Conservation (phyloP, 2,113 vertebrate species). For the Myotis brandtii region DNA sequence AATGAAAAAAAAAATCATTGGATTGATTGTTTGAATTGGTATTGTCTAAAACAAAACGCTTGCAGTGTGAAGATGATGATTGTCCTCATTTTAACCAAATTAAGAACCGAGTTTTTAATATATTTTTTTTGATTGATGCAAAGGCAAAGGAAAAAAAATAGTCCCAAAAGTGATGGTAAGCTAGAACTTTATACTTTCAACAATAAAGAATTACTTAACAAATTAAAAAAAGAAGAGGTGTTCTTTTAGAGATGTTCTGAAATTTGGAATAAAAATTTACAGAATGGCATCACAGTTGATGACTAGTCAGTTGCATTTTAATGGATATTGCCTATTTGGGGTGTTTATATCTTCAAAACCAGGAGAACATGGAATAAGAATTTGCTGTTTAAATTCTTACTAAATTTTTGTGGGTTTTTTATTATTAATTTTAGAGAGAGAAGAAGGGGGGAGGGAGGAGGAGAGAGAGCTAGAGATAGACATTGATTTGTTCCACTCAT, state of each 20-base stretch:
- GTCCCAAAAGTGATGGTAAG: neutral
- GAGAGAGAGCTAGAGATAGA: too few species aligned
- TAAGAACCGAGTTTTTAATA: neutral
- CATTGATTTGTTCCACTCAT: neutral
- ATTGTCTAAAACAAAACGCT: neutral
- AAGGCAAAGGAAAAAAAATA: neutral
- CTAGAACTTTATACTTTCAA: neutral
- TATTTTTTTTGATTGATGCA: neutral
- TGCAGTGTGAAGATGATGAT: neutral
- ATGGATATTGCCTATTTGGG: conserved; percentile 12
- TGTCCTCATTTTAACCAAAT: neutral
- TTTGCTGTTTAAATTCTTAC: neutral
- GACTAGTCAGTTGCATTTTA: conserved; percentile 28
- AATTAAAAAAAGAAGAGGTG: too few species aligned
- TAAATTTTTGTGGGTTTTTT: neutral
- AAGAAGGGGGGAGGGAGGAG: too few species aligned
- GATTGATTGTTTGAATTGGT: neutral
- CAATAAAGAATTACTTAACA: too few species aligned
- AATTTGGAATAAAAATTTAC: neutral
- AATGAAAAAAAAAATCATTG: neutral
- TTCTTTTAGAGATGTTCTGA: neutral
- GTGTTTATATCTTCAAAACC: conserved; percentile 5
- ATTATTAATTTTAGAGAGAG: neutral
- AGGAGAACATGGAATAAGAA: neutral
- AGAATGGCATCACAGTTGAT: neutral